Percentiles rank a stretch among this genome's conserved stretches.
phyloP scores from a whole-genome alignment of 2,113 vertebrate genomes.

The Passer domesticus region DNA sequence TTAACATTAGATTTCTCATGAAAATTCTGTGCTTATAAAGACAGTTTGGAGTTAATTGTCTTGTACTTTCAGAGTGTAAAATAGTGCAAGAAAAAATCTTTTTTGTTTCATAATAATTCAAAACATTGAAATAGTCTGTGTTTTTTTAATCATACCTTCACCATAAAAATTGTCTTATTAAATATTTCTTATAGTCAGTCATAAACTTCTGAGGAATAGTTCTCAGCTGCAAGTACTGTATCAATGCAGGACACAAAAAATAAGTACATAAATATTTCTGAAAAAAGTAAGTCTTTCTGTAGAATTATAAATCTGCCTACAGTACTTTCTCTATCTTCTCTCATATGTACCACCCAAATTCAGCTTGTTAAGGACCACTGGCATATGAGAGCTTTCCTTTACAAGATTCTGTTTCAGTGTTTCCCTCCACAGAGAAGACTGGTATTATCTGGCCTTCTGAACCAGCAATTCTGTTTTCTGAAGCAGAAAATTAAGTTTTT shows the following conservation, averaged over 20 bases:
- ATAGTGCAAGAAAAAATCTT: background rate
- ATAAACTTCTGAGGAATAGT: background rate
- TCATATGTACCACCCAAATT: background rate
- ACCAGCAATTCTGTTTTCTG: constrained; percentile 42
- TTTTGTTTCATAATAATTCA: background rate
- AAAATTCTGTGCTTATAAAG: background rate
- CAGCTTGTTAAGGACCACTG: background rate
- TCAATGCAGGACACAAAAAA: background rate
- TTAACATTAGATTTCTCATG: background rate
- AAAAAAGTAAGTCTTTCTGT: background rate
- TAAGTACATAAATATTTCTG: background rate
- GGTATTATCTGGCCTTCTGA: constrained; percentile 27
- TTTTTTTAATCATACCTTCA: background rate
- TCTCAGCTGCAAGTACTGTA: background rate
- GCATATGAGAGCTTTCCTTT: background rate
- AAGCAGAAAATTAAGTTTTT: constrained; percentile 61
- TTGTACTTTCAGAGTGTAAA: background rate
- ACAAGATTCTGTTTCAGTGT: background rate
- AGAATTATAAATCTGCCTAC: background rate
- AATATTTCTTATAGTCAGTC: background rate
- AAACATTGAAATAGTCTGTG: background rate
- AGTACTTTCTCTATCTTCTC: background rate
- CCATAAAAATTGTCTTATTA: background rate
- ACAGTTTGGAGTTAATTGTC: background rate
- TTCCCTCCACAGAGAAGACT: background rate